Conservation (phyloP, 2,888 invertebrate genomes). For the Dynastes hyllus region DNA sequence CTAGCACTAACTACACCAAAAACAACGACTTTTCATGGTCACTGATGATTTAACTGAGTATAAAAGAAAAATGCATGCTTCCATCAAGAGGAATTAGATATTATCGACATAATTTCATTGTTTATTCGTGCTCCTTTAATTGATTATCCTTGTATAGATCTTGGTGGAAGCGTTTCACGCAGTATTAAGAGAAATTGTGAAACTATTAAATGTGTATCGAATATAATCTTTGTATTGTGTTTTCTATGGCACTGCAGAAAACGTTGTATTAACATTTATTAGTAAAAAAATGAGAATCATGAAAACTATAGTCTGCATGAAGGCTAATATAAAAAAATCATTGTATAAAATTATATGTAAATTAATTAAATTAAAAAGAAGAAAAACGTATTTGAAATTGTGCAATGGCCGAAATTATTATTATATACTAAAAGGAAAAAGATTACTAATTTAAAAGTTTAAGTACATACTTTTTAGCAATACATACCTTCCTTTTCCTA, state of each 20-base stretch:
- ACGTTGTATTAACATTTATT: constrained; percentile 60
- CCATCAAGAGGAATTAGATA: not conserved
- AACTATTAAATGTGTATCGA: constrained; percentile 57
- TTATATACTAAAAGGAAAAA: not conserved
- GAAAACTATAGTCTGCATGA: constrained; percentile 60
- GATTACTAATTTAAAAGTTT: not conserved
- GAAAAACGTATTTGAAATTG: constrained; percentile 62
- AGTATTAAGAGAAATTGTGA: constrained; percentile 36
- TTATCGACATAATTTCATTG: not conserved
- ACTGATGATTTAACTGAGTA: constrained; percentile 64
- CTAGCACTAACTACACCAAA: constrained; percentile 54
- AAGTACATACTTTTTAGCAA: not conserved
- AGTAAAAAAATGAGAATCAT: constrained; percentile 51
- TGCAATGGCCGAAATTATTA: constrained; percentile 62
- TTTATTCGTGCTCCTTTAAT: too few species aligned
- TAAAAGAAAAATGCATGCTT: constrained; percentile 51
- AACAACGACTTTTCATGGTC: constrained; percentile 57
- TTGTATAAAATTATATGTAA: constrained; percentile 65
- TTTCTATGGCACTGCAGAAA: constrained; percentile 63
- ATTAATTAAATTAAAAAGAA: constrained; percentile 58
- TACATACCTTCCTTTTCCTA: not conserved
- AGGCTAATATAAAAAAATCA: constrained; percentile 64
- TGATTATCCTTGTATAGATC: not conserved
- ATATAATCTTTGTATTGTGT: constrained; percentile 58
- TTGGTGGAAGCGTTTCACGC: constrained; percentile 13